Percentiles rank a stretch among this genome's conserved stretches.
Evolutionary conservation across 1,140 invertebrate genomes (phyloP).

Genomic region (Drosophila repleta): DNA sequence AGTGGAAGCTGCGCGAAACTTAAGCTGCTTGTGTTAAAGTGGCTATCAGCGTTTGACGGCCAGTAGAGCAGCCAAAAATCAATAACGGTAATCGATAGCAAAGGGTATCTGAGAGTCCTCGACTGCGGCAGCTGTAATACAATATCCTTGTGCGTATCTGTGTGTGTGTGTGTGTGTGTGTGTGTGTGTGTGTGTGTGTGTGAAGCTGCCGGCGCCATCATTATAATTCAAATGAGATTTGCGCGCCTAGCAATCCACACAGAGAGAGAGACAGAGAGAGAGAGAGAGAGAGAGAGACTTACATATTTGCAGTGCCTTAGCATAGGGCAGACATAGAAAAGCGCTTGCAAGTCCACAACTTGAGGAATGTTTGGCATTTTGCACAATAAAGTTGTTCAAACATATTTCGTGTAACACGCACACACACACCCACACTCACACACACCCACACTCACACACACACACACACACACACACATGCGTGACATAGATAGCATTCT

Average conservation of each 20-base stretch:
- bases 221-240: slow-evolving; percentile 82
- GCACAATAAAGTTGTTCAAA: slow-evolving; percentile 81
- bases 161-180: slow-evolving; percentile 34
- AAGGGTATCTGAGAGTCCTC: slow-evolving; percentile 1
- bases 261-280: background rate
- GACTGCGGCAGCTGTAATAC: background rate
- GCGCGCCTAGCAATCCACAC: slow-evolving; percentile 66
- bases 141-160: slow-evolving; percentile 9
- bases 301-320: slow-evolving; percentile 13
- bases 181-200: slow-evolving; percentile 33
- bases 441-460: slow-evolving; percentile 18
- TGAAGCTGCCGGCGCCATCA: slow-evolving; percentile 70
- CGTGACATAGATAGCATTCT: slow-evolving; percentile 14
- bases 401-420: slow-evolving; percentile 66
- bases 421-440: slow-evolving; percentile 33
- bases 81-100: no score
- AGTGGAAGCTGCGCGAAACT: no score
- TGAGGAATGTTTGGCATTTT: slow-evolving; percentile 81
- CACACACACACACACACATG: slow-evolving; percentile 14
- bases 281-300: background rate
- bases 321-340: slow-evolving; percentile 9
- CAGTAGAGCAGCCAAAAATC: no score
- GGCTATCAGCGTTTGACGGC: no score
- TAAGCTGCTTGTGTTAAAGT: no score
- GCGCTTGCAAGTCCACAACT: slow-evolving; percentile 65